Evolutionary conservation across 2,797 vertebrate genomes (phyloP).

Genomic region (Diceros bicornis): DNA sequence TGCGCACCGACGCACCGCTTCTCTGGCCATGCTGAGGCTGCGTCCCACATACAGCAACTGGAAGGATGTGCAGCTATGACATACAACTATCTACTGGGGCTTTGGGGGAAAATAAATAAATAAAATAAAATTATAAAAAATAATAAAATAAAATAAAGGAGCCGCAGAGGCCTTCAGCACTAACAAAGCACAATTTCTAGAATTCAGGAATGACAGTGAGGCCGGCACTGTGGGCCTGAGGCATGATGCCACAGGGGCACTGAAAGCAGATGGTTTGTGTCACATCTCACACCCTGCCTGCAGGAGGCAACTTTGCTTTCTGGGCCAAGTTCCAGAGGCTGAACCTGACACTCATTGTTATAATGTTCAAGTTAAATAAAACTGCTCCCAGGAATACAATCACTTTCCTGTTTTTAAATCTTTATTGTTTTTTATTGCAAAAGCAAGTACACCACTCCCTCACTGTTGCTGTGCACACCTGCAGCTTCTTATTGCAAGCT

Average conservation of each 20-base stretch:
- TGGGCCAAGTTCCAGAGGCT: not conserved
- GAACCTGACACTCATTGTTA: not conserved
- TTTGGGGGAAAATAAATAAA: too few species aligned
- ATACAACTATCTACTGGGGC: too few species aligned
- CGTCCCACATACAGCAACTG: too few species aligned
- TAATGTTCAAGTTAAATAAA: conserved; percentile 61
- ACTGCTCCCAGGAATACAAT: not conserved
- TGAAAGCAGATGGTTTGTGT: not conserved
- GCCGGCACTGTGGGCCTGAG: not conserved
- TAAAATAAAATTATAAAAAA: too few species aligned
- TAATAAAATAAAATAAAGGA: not conserved
- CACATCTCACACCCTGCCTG: not conserved
- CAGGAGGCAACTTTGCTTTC: not conserved
- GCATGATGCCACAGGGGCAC: not conserved
- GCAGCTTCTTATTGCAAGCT: not conserved
- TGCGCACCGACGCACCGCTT: too few species aligned
- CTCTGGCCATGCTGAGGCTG: too few species aligned
- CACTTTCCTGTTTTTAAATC: not conserved
- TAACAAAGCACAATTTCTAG: not conserved
- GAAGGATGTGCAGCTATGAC: too few species aligned
- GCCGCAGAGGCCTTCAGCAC: not conserved
- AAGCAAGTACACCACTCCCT: not conserved
- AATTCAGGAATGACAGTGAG: not conserved
- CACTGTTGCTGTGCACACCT: not conserved
- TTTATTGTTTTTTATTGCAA: conserved; percentile 13